Conservation (phyloP, 2,797 vertebrate species). For the Lemur catta region DNA sequence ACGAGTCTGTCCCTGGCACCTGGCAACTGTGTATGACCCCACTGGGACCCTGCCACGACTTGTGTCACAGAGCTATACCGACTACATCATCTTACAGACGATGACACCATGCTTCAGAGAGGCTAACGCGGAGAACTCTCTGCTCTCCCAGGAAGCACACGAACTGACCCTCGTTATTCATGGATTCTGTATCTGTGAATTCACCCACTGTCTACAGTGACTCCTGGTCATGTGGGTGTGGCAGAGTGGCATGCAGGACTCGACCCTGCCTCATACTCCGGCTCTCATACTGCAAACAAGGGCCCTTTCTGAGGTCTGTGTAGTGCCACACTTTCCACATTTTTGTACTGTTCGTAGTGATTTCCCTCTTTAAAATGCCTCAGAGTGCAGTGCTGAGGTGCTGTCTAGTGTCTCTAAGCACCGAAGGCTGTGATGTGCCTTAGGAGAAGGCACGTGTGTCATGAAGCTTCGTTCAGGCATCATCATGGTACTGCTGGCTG, state of each 20-base stretch:
- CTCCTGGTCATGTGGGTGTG: background rate
- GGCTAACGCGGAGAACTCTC: background rate
- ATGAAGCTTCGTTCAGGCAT: background rate
- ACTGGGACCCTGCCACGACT: background rate
- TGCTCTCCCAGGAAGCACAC: background rate
- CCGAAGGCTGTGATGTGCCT: background rate
- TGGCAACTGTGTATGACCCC: no score
- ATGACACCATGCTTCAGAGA: background rate
- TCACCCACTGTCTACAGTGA: no score
- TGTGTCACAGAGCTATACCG: fast-evolving
- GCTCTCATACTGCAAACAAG: fast-evolving
- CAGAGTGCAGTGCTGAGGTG: background rate
- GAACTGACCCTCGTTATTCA: no score
- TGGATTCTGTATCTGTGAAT: no score
- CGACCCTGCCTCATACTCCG: background rate
- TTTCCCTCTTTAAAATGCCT: background rate
- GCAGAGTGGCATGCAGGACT: background rate
- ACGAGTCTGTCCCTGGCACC: background rate
- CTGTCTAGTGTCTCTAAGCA: no score
- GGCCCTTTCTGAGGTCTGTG: background rate
- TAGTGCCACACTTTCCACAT: background rate
- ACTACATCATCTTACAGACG: background rate
- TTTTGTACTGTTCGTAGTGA: background rate
- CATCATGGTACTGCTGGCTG: background rate
- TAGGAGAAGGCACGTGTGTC: background rate